Evolutionary conservation across 1,140 invertebrate genomes (phyloP).

Genomic region (Lepidurus apus): DNA sequence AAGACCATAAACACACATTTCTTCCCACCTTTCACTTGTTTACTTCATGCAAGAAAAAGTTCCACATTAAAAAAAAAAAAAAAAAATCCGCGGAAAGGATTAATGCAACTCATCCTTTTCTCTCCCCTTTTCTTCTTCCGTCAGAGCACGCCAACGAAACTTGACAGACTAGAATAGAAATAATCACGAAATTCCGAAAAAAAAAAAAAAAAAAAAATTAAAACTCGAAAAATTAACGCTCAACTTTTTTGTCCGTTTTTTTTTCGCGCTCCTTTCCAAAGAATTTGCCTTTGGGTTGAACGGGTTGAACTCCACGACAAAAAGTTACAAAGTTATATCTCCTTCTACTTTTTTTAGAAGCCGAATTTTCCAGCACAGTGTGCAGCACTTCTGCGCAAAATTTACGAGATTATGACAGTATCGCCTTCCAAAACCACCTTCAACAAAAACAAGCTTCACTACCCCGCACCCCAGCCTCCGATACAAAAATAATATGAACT

Average conservation of each 20-base stretch:
- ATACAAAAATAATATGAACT: not conserved
- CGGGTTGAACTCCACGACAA: not conserved
- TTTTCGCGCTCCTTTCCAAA: not conserved
- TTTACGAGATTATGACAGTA: constrained; percentile 7
- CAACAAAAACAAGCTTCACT: not conserved
- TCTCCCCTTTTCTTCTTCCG: too few species aligned
- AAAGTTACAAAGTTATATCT: not conserved
- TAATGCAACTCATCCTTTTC: too few species aligned
- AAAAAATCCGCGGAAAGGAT: too few species aligned
- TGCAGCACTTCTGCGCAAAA: not conserved
- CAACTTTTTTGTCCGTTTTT: not conserved
- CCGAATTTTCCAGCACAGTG: constrained; percentile 4
- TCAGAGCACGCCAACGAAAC: too few species aligned
- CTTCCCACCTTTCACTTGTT: too few species aligned
- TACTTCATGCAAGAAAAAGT: too few species aligned
- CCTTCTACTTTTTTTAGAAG: not conserved
- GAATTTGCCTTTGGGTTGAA: not conserved
- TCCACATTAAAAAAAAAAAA: too few species aligned
- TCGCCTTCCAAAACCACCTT: not conserved
- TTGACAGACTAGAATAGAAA: too few species aligned
- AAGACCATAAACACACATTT: too few species aligned
- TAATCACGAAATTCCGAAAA: too few species aligned
- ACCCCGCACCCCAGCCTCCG: not conserved
- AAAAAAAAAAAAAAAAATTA: too few species aligned
- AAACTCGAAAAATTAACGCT: too few species aligned